Evolutionary conservation across 2,113 vertebrate species (phyloP).

Genomic region (Tupaia tana): DNA sequence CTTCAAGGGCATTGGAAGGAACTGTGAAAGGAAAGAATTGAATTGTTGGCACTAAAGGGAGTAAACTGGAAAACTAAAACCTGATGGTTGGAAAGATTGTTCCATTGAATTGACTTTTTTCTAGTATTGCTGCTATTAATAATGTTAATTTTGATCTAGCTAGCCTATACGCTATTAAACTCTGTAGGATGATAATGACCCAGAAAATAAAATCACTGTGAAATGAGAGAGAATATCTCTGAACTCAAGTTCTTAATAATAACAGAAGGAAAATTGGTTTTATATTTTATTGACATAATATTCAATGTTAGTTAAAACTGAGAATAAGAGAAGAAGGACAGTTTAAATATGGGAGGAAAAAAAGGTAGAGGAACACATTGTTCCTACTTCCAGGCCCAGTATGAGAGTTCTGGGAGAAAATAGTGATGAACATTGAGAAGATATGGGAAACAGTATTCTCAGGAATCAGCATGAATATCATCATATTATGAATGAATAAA

Average conservation of each 20-base stretch:
- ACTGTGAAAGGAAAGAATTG: background rate
- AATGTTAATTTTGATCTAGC: background rate
- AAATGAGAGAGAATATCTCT: background rate
- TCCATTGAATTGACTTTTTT: background rate
- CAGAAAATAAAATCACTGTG: background rate
- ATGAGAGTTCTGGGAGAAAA: background rate
- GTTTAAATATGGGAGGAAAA: background rate
- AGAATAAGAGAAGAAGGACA: background rate
- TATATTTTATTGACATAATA: background rate
- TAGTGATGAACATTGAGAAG: background rate
- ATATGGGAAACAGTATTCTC: background rate
- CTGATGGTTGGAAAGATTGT: background rate
- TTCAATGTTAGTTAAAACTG: background rate
- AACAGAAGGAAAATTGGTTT: background rate
- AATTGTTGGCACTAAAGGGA: background rate
- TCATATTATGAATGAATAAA: background rate
- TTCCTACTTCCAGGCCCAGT: background rate
- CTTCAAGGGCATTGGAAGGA: background rate
- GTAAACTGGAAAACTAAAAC: background rate
- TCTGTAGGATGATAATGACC: background rate
- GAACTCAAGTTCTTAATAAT: background rate
- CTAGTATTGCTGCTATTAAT: background rate
- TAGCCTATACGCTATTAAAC: background rate
- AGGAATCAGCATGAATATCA: rapidly evolving
- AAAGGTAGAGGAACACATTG: background rate